phyloP scores from a whole-genome alignment of 1,140 invertebrate species.

The Orchestia grillus region DNA sequence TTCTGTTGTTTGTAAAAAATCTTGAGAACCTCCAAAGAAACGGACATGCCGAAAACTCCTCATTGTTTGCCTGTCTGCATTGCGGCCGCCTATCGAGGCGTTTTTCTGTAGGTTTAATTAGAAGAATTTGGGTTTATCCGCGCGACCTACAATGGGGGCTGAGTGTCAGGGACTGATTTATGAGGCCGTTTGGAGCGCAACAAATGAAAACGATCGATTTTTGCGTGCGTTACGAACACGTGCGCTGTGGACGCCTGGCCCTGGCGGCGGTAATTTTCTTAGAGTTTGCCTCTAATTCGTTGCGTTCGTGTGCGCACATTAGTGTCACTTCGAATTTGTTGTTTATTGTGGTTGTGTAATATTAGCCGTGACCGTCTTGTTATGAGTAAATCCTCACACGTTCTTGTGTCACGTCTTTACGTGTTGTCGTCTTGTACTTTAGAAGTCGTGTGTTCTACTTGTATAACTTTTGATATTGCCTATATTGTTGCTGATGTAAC shows the following conservation, averaged over 20 bases:
- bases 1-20: background rate
- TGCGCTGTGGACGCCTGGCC: background rate
- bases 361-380: background rate
- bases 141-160: background rate
- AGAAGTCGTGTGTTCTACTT: no score
- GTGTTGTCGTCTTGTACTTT: background rate
- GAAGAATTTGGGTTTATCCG: conserved; percentile 7
- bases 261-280: background rate
- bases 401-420: background rate
- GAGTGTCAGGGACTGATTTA: conserved; percentile 3
- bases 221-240: conserved; percentile 4
- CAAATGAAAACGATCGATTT: conserved; percentile 43
- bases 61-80: background rate
- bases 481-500: no score
- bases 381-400: background rate
- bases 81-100: background rate
- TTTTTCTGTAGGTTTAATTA: conserved; percentile 2
- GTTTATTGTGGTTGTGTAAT: background rate
- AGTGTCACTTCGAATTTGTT: background rate
- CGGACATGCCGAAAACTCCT: background rate
- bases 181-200: conserved; percentile 12
- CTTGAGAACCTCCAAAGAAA: background rate
- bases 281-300: background rate
- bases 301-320: background rate
- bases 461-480: no score